phyloP scores from a whole-genome alignment of 2,113 vertebrate species.

The Ammospiza caudacuta region DNA sequence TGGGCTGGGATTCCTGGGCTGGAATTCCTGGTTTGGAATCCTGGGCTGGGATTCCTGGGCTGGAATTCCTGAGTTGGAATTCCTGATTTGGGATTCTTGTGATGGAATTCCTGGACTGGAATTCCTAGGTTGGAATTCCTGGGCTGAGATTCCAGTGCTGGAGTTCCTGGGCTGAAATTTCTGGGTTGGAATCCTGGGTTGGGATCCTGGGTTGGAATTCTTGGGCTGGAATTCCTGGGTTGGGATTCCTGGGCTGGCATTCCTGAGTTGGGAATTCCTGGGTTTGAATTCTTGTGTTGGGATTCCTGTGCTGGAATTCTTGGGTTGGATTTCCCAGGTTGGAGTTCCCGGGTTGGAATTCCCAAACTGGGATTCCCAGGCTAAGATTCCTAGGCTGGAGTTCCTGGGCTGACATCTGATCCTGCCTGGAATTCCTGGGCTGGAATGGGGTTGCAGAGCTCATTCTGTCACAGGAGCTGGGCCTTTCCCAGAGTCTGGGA shows the following conservation, averaged over 20 bases:
- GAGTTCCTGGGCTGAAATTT: background rate
- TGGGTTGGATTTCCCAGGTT: too few relatives aligned
- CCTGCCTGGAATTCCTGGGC: background rate
- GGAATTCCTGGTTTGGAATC: background rate
- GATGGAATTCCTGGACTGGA: too few relatives aligned
- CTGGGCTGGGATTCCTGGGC: background rate
- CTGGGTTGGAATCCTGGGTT: background rate
- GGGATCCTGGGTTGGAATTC: background rate
- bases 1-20: too few relatives aligned
- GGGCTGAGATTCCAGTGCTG: background rate
- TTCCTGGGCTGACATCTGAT: background rate
- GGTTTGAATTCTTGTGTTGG: too few relatives aligned
- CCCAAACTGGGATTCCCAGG: background rate
- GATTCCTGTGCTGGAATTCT: too few relatives aligned
- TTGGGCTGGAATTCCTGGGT: background rate
- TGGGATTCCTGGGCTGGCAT: background rate
- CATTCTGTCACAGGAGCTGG: background rate
- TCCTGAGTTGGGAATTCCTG: too few relatives aligned
- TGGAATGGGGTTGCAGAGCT: background rate
- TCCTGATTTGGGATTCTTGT: background rate
- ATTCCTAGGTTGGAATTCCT: background rate
- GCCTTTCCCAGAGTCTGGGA: background rate
- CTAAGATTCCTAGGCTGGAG: background rate
- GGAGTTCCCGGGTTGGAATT: too few relatives aligned
- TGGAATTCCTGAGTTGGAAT: background rate